Evolutionary conservation across 2,888 invertebrate genomes (phyloP).

Genomic region (Therioaphis trifolii): DNA sequence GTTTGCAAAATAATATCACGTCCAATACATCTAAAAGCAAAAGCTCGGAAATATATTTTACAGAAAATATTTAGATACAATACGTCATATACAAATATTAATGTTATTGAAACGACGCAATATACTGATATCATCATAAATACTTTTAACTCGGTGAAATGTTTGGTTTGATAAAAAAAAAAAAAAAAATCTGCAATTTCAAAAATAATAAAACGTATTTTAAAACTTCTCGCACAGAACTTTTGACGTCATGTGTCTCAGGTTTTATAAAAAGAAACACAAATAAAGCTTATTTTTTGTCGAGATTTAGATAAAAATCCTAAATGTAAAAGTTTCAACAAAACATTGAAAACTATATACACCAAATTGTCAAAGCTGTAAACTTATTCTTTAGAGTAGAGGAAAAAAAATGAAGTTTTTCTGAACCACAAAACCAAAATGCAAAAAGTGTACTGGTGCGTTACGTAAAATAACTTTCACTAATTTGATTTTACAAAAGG

Average conservation of each 20-base stretch:
- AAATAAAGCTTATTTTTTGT: slow-evolving; percentile 41
- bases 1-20: too few relatives aligned
- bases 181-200: not conserved
- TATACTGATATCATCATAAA: too few relatives aligned
- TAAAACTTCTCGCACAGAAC: slow-evolving; percentile 22
- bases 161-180: not conserved
- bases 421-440: slow-evolving; percentile 51
- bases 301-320: slow-evolving; percentile 49
- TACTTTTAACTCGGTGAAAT: too few relatives aligned
- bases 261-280: slow-evolving; percentile 20
- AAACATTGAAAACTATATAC: slow-evolving; percentile 54
- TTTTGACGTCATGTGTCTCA: slow-evolving; percentile 42
- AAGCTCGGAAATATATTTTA: too few relatives aligned
- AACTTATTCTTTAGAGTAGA: slow-evolving; percentile 39
- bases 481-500: slow-evolving; percentile 52
- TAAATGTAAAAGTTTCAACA: slow-evolving; percentile 51
- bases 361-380: slow-evolving; percentile 56
- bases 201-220: slow-evolving; percentile 37
- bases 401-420: slow-evolving; percentile 39
- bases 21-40: too few relatives aligned
- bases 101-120: too few relatives aligned
- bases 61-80: too few relatives aligned
- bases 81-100: too few relatives aligned
- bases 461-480: slow-evolving; percentile 57
- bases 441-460: slow-evolving; percentile 55